Evolutionary conservation across 2,797 vertebrate species (phyloP).

Genomic region (Pristis pectinata): DNA sequence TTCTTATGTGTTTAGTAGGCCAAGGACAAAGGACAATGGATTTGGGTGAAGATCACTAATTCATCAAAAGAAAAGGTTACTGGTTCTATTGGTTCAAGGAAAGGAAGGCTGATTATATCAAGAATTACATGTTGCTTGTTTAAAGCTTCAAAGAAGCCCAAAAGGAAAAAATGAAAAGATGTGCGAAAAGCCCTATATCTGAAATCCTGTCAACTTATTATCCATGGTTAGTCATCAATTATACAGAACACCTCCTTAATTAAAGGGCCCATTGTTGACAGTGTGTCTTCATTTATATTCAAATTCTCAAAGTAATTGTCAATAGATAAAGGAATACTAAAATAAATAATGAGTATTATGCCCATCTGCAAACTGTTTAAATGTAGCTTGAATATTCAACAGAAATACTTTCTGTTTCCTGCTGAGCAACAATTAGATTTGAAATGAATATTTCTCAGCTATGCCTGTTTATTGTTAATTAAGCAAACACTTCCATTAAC

Average conservation of each 20-base stretch:
- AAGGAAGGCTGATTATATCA: neutral
- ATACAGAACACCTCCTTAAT: neutral
- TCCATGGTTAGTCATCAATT: conserved; percentile 16
- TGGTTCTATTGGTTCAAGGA: neutral
- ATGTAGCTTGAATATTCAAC: neutral
- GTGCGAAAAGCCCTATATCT: neutral
- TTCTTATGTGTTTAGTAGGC: neutral
- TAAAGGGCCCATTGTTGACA: neutral
- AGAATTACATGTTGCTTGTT: neutral
- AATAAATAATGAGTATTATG: neutral
- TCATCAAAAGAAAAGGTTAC: neutral
- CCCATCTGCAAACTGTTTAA: neutral
- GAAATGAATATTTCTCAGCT: conserved; percentile 9
- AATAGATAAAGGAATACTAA: neutral
- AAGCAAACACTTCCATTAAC: neutral
- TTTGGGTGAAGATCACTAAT: neutral
- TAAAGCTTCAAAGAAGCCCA: neutral
- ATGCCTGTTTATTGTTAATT: conserved; percentile 15
- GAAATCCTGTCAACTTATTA: neutral
- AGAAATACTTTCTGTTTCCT: neutral
- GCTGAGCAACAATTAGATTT: neutral
- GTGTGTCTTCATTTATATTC: neutral
- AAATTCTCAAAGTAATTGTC: neutral
- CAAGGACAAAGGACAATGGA: neutral
- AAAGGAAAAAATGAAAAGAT: neutral